Conservation (phyloP, 1,140 invertebrate genomes). For the Vanessa tameamea region DNA sequence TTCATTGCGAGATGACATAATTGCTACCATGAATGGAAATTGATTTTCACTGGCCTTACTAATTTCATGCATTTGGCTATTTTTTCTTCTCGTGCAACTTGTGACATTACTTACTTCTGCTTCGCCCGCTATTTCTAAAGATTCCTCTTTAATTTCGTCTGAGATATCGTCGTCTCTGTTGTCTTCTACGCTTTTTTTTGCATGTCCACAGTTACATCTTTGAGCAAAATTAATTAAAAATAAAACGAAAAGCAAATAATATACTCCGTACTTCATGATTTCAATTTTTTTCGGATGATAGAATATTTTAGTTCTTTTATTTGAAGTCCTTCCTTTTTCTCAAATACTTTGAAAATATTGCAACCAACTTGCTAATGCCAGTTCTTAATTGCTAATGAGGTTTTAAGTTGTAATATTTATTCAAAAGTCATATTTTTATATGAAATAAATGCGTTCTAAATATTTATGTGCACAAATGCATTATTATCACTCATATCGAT, state of each 20-base stretch:
- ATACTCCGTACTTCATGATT: constrained; percentile 46
- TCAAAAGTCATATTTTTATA: no score
- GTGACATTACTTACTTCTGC: constrained; percentile 43
- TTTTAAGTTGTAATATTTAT: neutral
- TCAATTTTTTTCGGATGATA: constrained; percentile 32
- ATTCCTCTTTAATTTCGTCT: constrained; percentile 60
- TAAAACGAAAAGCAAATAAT: constrained; percentile 44
- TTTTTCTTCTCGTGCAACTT: constrained; percentile 59
- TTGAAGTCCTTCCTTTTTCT: constrained; percentile 15
- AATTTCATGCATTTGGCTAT: constrained; percentile 66
- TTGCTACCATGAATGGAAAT: constrained; percentile 69
- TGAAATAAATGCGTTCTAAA: no score
- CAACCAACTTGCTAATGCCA: neutral
- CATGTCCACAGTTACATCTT: constrained; percentile 48
- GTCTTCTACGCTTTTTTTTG: constrained; percentile 68
- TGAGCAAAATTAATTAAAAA: constrained; percentile 40
- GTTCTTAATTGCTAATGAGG: neutral
- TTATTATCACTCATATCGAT: no score
- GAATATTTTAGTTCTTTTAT: constrained; percentile 30
- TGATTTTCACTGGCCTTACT: constrained; percentile 49
- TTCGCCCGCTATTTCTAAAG: constrained; percentile 57
- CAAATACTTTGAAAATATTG: constrained; percentile 14
- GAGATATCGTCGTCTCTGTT: constrained; percentile 56
- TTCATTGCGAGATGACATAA: constrained; percentile 67
- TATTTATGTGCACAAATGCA: no score